Evolutionary conservation across 2,797 vertebrate species (phyloP).

Genomic region (Apogon talboti): DNA sequence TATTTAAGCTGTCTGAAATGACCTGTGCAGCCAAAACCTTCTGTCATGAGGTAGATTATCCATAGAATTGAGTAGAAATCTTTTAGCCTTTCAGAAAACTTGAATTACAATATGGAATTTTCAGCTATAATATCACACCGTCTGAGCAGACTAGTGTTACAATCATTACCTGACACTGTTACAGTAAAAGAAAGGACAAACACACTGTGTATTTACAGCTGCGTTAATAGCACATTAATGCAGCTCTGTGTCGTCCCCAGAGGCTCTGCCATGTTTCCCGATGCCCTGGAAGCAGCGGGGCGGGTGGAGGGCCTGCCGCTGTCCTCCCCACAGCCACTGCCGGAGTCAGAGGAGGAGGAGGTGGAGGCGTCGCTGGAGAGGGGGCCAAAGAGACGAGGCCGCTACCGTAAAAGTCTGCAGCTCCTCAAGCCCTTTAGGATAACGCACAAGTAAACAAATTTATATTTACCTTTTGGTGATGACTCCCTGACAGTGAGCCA

Average conservation of each 20-base stretch:
- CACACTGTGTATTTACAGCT: no score
- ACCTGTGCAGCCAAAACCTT: no score
- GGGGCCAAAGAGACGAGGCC: constrained; percentile 71
- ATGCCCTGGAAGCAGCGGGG: constrained; percentile 79
- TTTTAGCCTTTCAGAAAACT: no score
- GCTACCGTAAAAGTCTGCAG: constrained; percentile 85
- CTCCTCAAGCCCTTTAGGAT: constrained; percentile 87
- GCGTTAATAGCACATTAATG: no score
- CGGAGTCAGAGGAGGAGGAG: constrained; percentile 73
- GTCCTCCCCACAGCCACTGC: constrained; percentile 67
- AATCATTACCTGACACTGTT: no score
- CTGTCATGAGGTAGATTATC: no score
- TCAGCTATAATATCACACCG: no score
- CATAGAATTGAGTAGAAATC: no score
- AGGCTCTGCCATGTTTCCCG: constrained; percentile 78
- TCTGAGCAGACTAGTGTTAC: no score
- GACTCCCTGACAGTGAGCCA: constrained; percentile 7
- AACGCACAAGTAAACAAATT: constrained; percentile 83
- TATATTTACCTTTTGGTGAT: constrained; percentile 3
- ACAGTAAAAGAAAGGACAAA: no score
- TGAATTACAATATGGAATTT: no score
- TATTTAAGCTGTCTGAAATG: no score
- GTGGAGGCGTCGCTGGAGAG: constrained; percentile 41
- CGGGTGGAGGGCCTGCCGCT: constrained; percentile 81
- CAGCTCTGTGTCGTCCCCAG: constrained; percentile 6